A percentile compares a stretch with the other conserved stretches of the same genome.
Conservation (phyloP, 2,888 invertebrate genomes). For the Diaperis boleti region DNA sequence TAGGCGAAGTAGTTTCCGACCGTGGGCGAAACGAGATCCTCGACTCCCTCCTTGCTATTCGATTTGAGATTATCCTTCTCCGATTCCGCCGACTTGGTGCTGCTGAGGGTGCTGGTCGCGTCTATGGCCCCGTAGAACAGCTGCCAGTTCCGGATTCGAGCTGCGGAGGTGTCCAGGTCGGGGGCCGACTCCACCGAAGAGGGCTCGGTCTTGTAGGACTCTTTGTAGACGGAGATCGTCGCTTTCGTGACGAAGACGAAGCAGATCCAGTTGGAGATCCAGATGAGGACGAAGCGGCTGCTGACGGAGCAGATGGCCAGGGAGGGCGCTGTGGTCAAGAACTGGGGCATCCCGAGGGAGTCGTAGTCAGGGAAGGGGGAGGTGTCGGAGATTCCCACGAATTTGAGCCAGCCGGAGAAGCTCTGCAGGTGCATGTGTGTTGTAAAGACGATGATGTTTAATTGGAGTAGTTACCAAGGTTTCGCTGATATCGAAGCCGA, state of each 20-base stretch:
- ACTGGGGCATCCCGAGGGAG: slow-evolving; percentile 28
- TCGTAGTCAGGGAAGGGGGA: not conserved
- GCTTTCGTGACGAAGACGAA: slow-evolving; percentile 51
- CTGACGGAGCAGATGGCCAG: slow-evolving; percentile 49
- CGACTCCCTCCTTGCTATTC: slow-evolving; percentile 15
- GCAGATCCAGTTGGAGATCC: slow-evolving; percentile 54
- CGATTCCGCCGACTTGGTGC: not conserved
- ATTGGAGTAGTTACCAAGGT: slow-evolving; percentile 59
- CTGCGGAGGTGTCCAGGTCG: slow-evolving; percentile 43
- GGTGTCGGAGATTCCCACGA: not conserved
- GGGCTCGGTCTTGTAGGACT: slow-evolving; percentile 28
- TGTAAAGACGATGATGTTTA: too few species aligned
- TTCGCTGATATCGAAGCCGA: slow-evolving; percentile 62
- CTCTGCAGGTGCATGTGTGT: not conserved
- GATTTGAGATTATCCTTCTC: slow-evolving; percentile 16
- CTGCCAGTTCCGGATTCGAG: slow-evolving; percentile 57
- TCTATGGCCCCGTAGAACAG: slow-evolving; percentile 53
- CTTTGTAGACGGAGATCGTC: slow-evolving; percentile 43
- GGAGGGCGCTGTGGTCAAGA: slow-evolving; percentile 48
- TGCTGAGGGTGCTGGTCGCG: not conserved
- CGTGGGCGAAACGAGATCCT: not conserved
- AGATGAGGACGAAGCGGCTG: slow-evolving; percentile 52
- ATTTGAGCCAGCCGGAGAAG: not conserved
- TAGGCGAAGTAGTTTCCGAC: slow-evolving; percentile 39
- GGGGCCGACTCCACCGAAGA: slow-evolving; percentile 13